These are phyloP conservation scores for Daboia siamensis DNA, from an alignment of 2,113 vertebrate species.

Conservation along the genomic window DNA sequence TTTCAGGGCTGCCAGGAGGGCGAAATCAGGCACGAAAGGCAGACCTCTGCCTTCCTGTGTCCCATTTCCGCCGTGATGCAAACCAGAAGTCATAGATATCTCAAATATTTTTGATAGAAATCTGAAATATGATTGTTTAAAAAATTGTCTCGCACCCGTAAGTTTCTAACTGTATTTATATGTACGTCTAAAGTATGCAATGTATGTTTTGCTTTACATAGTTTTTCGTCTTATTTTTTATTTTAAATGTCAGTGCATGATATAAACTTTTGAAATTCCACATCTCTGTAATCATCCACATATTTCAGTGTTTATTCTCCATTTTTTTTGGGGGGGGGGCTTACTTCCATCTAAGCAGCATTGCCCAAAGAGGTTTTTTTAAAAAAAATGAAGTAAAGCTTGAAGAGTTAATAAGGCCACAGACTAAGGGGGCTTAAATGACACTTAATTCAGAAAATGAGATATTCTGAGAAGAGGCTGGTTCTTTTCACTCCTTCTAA, in stretches of 20 bases:
- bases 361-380: background rate
- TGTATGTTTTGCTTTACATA: background rate
- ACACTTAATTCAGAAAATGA: background rate
- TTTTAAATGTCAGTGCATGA: background rate
- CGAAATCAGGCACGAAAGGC: too few species aligned
- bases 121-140: background rate
- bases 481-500: constrained; percentile 15
- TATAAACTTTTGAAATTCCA: background rate
- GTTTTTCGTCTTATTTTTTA: background rate
- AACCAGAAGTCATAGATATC: background rate
- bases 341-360: background rate
- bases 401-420: background rate
- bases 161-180: background rate
- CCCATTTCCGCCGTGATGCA: too few species aligned
- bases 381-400: background rate
- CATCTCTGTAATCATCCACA: background rate
- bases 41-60: too few species aligned
- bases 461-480: constrained; percentile 9
- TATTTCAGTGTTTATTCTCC: background rate
- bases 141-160: background rate
- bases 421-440: constrained; percentile 14
- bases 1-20: too few species aligned
- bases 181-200: background rate
- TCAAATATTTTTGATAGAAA: background rate
- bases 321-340: background rate